phyloP scores from a whole-genome alignment of 2,113 vertebrate species.

The Nicator chloris region DNA sequence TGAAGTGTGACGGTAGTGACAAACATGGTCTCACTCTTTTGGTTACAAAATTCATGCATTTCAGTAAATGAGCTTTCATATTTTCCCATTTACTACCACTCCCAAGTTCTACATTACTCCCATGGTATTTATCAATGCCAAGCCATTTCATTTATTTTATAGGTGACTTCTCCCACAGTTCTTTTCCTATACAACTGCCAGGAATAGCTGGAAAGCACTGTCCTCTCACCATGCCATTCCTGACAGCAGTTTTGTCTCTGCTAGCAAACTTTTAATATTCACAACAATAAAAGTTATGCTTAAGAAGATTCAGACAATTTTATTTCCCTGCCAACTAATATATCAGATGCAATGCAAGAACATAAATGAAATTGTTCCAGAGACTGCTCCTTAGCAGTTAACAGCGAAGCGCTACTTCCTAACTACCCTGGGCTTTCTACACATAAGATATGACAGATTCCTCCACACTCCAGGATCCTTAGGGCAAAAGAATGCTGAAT shows the following conservation, averaged over 20 bases:
- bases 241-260: not conserved
- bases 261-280: not conserved
- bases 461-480: not conserved
- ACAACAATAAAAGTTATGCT: not conserved
- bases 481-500: not conserved
- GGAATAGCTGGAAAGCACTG: not conserved
- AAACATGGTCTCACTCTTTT: not conserved
- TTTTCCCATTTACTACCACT: not conserved
- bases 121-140: not conserved
- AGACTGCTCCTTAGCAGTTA: not conserved
- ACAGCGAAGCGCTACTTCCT: not conserved
- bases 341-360: not conserved
- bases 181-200: not conserved
- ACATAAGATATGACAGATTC: not conserved
- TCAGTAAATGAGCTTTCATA: not conserved
- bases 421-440: not conserved
- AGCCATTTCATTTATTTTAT: not conserved
- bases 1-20: not conserved
- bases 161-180: not conserved
- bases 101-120: not conserved
- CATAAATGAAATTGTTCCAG: not conserved
- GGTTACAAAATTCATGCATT: not conserved
- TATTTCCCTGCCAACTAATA: not conserved
- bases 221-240: rapidly evolving
- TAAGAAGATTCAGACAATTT: not conserved